These are phyloP conservation scores for Sylvilagus bachmani DNA, from an alignment of 2,113 vertebrate species.

Conservation along the genomic window DNA sequence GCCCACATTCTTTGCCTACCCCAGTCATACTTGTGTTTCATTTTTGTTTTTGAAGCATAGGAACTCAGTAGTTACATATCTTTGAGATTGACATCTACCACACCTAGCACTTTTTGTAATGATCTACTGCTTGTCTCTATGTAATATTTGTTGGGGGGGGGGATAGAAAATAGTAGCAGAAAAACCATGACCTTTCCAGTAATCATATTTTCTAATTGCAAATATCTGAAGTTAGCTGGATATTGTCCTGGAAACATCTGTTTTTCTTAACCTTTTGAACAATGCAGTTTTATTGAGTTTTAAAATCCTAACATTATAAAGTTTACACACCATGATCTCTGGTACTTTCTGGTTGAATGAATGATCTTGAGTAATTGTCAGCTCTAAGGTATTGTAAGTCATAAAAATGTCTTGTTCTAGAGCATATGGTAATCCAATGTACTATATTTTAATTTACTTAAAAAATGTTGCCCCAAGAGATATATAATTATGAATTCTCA, in stretches of 20 bases:
- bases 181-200: not conserved
- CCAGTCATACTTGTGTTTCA: not conserved
- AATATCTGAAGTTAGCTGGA: not conserved
- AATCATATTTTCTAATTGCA: not conserved
- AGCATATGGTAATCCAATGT: not conserved
- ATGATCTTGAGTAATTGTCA: not conserved
- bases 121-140: not conserved
- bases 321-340: not conserved
- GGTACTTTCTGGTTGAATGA: constrained; percentile 15
- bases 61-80: not conserved
- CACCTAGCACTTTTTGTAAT: not conserved
- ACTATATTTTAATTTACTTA: not conserved
- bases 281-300: not conserved
- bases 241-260: not conserved
- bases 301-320: constrained; percentile 28
- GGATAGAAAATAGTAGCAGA: not conserved
- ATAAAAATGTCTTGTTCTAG: not conserved
- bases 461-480: not conserved
- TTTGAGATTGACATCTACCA: not conserved
- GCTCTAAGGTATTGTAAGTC: not conserved
- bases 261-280: not conserved
- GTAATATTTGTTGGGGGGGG: not conserved
- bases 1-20: not conserved
- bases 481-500: not conserved
- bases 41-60: not conserved